Evolutionary conservation across 1,140 invertebrate genomes (phyloP).

Genomic region (Phymorhynchus buccinoides): DNA sequence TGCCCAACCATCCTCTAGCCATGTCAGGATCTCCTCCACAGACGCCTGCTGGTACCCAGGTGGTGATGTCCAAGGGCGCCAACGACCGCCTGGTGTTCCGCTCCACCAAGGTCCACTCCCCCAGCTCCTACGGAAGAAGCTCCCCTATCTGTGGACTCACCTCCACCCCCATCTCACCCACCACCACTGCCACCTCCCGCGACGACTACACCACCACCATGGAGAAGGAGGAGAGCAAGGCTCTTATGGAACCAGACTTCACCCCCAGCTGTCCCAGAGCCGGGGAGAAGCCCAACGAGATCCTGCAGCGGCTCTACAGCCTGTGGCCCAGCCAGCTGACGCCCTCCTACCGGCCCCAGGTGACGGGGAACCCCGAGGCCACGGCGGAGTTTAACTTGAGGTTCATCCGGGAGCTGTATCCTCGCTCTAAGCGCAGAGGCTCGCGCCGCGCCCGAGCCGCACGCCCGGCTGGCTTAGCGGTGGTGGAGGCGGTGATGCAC

Average conservation of each 20-base stretch:
- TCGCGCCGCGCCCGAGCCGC: not conserved
- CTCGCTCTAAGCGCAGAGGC: not conserved
- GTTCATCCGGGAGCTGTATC: slow-evolving; percentile 7
- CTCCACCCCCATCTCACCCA: not conserved
- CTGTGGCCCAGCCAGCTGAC: slow-evolving; percentile 13
- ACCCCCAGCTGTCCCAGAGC: no score
- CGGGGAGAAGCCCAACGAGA: slow-evolving; percentile 6
- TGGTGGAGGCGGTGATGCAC: not conserved
- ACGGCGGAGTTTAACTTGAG: slow-evolving; percentile 9
- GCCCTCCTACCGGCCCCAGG: slow-evolving; percentile 4
- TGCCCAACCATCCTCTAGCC: no score
- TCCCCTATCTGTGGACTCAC: not conserved
- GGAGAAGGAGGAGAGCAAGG: no score
- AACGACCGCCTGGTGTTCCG: not conserved
- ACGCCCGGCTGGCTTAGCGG: not conserved
- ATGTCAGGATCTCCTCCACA: no score
- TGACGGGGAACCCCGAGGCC: not conserved
- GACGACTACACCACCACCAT: not conserved
- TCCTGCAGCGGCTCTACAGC: not conserved
- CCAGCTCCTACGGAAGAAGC: not conserved
- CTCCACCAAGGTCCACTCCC: not conserved
- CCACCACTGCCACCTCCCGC: not conserved
- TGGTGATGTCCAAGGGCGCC: no score
- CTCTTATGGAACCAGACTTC: no score
- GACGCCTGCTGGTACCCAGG: no score